Conservation (phyloP, 1,140 invertebrate species). For the Drosophila nasuta region DNA sequence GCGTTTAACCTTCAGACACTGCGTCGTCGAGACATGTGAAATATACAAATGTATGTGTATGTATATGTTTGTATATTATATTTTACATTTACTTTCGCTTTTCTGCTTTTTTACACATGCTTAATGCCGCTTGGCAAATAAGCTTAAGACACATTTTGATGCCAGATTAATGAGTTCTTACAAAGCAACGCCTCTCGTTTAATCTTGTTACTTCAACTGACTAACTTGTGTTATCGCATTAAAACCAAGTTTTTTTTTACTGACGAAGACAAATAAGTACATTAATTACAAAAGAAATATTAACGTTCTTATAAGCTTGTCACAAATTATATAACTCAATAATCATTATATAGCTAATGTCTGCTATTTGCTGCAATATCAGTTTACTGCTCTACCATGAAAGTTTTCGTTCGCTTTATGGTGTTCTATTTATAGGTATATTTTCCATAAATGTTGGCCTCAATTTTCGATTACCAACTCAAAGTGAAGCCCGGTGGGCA, state of each 20-base stretch:
- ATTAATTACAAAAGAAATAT: not conserved
- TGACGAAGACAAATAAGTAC: constrained; percentile 8
- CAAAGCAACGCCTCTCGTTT: constrained; percentile 31
- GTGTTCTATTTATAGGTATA: not conserved
- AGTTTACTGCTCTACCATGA: not conserved
- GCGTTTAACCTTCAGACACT: constrained; percentile 70
- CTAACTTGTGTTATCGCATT: constrained; percentile 23
- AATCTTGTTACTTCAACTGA: constrained; percentile 46
- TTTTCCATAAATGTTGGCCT: not conserved
- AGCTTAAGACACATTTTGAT: constrained; percentile 69
- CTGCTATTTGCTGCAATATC: not conserved
- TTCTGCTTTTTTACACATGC: constrained; percentile 56
- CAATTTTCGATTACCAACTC: not conserved
- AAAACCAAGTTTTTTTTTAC: constrained; percentile 2
- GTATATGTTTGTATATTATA: constrained; percentile 45
- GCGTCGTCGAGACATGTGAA: constrained; percentile 43
- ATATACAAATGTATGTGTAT: constrained; percentile 15
- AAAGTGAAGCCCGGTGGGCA: constrained; percentile 16
- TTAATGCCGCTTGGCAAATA: constrained; percentile 71
- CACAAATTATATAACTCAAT: not conserved
- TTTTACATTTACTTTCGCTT: constrained; percentile 67
- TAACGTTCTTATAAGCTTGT: not conserved
- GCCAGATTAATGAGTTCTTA: constrained; percentile 73
- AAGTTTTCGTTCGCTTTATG: not conserved
- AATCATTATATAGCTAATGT: not conserved